These are phyloP conservation scores for Equus przewalskii DNA, from an alignment of 2,113 vertebrate genomes.

Conservation along the genomic window DNA sequence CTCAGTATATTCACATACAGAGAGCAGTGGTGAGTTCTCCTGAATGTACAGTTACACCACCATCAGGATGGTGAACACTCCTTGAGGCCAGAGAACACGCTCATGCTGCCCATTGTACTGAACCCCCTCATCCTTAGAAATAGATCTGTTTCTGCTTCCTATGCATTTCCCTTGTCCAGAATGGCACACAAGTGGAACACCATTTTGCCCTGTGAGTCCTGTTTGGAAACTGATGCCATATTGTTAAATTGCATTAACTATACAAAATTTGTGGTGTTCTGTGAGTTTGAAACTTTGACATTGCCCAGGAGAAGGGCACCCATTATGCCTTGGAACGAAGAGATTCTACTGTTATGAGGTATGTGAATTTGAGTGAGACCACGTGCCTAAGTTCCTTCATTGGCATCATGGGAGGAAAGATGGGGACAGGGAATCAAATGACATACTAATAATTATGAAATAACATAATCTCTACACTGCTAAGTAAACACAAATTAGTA, in stretches of 20 bases:
- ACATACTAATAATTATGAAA: not conserved
- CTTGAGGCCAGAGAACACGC: not conserved
- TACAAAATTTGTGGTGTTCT: not conserved
- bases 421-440: not conserved
- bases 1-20: not conserved
- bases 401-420: not conserved
- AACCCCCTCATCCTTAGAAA: not conserved
- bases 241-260: not conserved
- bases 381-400: not conserved
- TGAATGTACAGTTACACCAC: not conserved
- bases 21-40: not conserved
- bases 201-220: not conserved
- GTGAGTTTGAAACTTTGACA: not conserved
- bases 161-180: not conserved
- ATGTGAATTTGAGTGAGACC: not conserved
- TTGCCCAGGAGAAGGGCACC: not conserved
- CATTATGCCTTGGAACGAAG: not conserved
- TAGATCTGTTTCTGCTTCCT: not conserved
- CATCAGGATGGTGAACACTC: not conserved
- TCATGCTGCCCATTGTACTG: not conserved
- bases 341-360: not conserved
- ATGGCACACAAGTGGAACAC: not conserved
- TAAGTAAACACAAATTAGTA: not conserved
- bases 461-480: not conserved
- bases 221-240: not conserved